These are phyloP conservation scores for Oncorhynchus tshawytscha DNA, from an alignment of 2,113 vertebrate genomes.

Conservation along the genomic window DNA sequence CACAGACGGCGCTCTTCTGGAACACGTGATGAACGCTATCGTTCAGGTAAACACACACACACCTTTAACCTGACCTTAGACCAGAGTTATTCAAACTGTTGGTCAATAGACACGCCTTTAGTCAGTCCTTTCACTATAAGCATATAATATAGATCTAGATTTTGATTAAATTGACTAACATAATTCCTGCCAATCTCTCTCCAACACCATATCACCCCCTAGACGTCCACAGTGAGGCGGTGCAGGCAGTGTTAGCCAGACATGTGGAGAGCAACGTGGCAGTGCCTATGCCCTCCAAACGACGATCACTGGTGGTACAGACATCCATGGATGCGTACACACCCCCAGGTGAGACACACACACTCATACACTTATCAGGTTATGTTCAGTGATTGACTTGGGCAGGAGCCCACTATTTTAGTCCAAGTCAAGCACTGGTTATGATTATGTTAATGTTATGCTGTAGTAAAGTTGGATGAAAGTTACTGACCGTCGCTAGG, in stretches of 20 bases:
- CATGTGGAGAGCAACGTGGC: slow-evolving; percentile 98
- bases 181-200: too few species aligned
- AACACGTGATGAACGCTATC: slow-evolving; percentile 95
- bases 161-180: too few species aligned
- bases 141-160: too few species aligned
- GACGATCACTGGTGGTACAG: slow-evolving; percentile 96
- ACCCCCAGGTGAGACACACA: slow-evolving; percentile 86
- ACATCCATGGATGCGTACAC: slow-evolving; percentile 99
- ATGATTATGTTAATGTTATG: too few species aligned
- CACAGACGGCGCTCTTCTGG: slow-evolving; percentile 95
- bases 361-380: not conserved
- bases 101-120: too few species aligned
- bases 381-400: not conserved
- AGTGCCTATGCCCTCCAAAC: slow-evolving; percentile 97
- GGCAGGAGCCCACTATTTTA: too few species aligned
- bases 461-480: too few species aligned
- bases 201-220: slow-evolving; percentile 1
- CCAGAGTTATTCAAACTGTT: too few species aligned
- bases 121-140: too few species aligned
- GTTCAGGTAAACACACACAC: slow-evolving; percentile 81
- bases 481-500: too few species aligned
- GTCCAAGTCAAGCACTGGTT: too few species aligned
- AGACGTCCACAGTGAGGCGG: slow-evolving; percentile 98
- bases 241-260: slow-evolving; percentile 94
- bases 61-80: too few species aligned